These are phyloP conservation scores for Rhorus exstirpatorius DNA, from an alignment of 2,888 invertebrate species.

Conservation along the genomic window DNA sequence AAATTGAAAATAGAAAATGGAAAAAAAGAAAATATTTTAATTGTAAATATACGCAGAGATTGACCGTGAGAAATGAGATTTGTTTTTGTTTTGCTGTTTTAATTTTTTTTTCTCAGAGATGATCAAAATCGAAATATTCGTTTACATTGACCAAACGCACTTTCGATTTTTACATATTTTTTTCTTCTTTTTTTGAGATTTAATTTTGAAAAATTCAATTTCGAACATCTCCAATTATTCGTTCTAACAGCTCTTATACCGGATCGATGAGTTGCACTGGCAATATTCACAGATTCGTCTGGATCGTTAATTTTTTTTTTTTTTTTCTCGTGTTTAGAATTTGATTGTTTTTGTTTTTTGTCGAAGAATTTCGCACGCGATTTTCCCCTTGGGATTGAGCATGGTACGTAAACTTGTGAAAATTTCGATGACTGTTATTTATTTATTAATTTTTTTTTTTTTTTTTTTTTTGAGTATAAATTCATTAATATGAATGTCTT, in stretches of 20 bases:
- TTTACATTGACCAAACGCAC: too few species aligned
- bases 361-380: slow-evolving; percentile 59
- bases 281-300: background rate
- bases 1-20: background rate
- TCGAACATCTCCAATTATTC: background rate
- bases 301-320: background rate
- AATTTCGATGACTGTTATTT: too few species aligned
- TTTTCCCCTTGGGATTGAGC: slow-evolving; percentile 54
- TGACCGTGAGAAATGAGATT: slow-evolving; percentile 28
- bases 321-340: slow-evolving; percentile 5
- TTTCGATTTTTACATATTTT: too few species aligned
- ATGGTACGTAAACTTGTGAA: slow-evolving; percentile 65
- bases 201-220: too few species aligned
- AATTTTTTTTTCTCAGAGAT: background rate
- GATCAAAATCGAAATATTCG: background rate
- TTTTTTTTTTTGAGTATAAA: too few species aligned
- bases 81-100: background rate
- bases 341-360: slow-evolving; percentile 3
- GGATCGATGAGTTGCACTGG: background rate
- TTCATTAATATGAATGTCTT: slow-evolving; percentile 69
- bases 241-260: slow-evolving; percentile 15
- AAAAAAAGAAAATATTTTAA: slow-evolving; percentile 45
- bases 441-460: background rate
- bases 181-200: too few species aligned
- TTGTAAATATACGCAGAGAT: slow-evolving; percentile 65